Evolutionary conservation across 2,113 vertebrate genomes (phyloP).

Genomic region (Neogobius melanostomus): DNA sequence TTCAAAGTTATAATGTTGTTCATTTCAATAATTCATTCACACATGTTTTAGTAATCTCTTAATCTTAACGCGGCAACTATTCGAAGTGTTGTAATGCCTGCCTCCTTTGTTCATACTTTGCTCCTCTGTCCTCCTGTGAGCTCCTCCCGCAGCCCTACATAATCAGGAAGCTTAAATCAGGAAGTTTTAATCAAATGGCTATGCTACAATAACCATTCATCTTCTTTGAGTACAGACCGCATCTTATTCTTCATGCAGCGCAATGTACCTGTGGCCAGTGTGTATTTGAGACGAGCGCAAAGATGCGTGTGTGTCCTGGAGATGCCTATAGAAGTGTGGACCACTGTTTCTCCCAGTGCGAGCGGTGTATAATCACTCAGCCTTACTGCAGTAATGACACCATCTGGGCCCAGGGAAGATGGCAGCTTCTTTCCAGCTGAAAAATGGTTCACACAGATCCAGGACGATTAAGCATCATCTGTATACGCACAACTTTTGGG

Average conservation of each 20-base stretch:
- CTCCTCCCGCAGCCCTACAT: too few relatives aligned
- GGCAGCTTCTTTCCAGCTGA: slow-evolving; percentile 69
- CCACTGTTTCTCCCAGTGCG: slow-evolving; percentile 71
- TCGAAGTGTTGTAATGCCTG: too few relatives aligned
- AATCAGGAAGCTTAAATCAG: too few relatives aligned
- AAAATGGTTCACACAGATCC: slow-evolving; percentile 76
- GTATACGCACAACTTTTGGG: slow-evolving; percentile 43
- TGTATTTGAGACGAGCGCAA: slow-evolving; percentile 1
- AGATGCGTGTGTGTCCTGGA: slow-evolving; percentile 32
- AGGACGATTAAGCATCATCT: slow-evolving; percentile 75
- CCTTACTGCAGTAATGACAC: slow-evolving; percentile 78
- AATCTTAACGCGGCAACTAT: too few relatives aligned
- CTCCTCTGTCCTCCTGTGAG: too few relatives aligned
- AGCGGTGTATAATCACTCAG: slow-evolving; percentile 77
- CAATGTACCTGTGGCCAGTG: neutral
- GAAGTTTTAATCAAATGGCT: too few relatives aligned
- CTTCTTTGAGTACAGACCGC: neutral
- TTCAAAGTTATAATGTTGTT: too few relatives aligned
- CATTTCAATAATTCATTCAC: too few relatives aligned
- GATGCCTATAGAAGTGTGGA: slow-evolving; percentile 63
- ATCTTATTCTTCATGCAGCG: neutral
- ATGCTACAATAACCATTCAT: too few relatives aligned
- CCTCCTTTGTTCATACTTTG: too few relatives aligned
- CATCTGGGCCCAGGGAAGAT: slow-evolving; percentile 77
- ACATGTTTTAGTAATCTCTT: too few relatives aligned